Conservation (phyloP, 1,140 invertebrate genomes). For the Drosophila sechellia region DNA sequence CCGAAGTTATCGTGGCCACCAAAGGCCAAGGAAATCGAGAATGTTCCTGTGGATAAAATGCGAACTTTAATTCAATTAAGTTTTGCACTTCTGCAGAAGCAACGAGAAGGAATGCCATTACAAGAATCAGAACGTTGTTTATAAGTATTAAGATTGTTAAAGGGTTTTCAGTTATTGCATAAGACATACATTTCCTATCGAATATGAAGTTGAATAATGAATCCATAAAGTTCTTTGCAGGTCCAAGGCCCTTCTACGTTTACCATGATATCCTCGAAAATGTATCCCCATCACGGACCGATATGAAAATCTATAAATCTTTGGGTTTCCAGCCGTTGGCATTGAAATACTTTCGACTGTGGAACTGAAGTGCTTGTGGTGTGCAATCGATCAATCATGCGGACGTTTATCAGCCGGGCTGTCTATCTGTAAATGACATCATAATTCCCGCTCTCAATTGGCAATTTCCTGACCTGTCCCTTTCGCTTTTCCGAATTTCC, state of each 20-base stretch:
- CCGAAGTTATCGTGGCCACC: not conserved
- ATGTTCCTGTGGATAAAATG: not conserved
- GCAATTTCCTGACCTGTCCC: not conserved
- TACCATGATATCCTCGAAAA: too few relatives aligned
- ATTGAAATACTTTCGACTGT: not conserved
- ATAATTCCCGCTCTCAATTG: slow-evolving; percentile 15
- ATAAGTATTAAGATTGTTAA: too few relatives aligned
- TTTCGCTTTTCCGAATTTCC: not conserved
- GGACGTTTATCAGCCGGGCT: slow-evolving; percentile 4
- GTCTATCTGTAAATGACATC: slow-evolving; percentile 9
- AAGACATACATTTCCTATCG: too few relatives aligned
- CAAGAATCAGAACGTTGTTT: too few relatives aligned
- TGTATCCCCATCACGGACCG: not conserved
- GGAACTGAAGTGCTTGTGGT: not conserved
- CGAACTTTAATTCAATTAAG: not conserved
- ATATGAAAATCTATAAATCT: not conserved
- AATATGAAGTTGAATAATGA: too few relatives aligned
- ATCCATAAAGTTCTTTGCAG: too few relatives aligned
- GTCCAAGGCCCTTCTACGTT: too few relatives aligned
- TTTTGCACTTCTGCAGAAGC: not conserved
- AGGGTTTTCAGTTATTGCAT: too few relatives aligned
- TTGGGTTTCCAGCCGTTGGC: not conserved
- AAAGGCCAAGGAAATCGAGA: not conserved
- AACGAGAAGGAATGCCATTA: not conserved
- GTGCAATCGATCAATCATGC: slow-evolving; percentile 12